Conservation (phyloP, 2,888 invertebrate genomes). For the Fissipunctia ypsillon region DNA sequence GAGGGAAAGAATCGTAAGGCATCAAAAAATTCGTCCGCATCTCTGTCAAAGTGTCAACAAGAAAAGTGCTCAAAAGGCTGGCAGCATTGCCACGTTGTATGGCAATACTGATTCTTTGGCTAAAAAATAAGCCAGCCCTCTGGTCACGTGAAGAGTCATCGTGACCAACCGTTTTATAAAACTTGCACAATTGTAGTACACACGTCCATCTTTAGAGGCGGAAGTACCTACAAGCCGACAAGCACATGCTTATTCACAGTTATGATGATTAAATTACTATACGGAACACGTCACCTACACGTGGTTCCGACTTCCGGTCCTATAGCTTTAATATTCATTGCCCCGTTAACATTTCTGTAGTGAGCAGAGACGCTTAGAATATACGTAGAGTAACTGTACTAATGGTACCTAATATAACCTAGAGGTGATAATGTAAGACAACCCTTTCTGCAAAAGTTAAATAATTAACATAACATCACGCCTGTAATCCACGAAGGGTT, state of each 20-base stretch:
- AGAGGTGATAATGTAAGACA: too few relatives aligned
- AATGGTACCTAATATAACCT: too few relatives aligned
- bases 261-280: constrained; percentile 45
- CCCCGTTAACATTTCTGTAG: constrained; percentile 15
- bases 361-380: background rate
- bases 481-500: too few relatives aligned
- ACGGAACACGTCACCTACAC: constrained; percentile 39
- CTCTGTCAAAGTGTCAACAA: background rate
- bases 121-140: background rate
- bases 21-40: background rate
- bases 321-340: constrained; percentile 40
- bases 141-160: background rate
- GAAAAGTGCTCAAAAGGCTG: background rate
- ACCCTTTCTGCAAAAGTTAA: too few relatives aligned
- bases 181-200: background rate
- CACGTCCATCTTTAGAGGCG: constrained; percentile 23
- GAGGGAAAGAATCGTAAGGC: background rate
- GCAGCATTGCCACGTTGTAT: background rate
- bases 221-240: constrained; percentile 24
- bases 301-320: constrained; percentile 42
- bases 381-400: too few relatives aligned
- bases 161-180: background rate
- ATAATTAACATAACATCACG: too few relatives aligned
- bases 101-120: background rate
- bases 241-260: constrained; percentile 37